Conservation (phyloP, 2,113 vertebrate species). For the Uria lomvia region DNA sequence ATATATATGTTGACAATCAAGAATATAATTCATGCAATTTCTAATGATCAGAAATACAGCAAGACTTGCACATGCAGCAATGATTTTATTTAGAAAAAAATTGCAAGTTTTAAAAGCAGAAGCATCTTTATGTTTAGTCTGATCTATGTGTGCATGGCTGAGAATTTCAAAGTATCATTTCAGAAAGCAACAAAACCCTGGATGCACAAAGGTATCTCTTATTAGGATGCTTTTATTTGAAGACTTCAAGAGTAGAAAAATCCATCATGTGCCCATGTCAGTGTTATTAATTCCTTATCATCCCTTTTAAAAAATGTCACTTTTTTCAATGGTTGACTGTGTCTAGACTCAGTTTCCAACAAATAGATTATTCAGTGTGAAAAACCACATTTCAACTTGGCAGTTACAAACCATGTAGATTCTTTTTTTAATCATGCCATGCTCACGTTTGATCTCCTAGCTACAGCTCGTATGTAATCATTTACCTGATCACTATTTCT, state of each 20-base stretch:
- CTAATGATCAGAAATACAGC: not conserved
- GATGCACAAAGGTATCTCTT: not conserved
- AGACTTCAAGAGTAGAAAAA: not conserved
- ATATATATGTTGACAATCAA: not conserved
- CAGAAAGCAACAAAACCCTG: not conserved
- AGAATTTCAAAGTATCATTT: not conserved
- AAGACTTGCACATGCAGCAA: not conserved
- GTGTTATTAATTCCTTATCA: not conserved
- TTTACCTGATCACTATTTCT: not conserved
- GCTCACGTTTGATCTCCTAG: not conserved
- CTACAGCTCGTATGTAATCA: not conserved
- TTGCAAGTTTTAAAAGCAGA: not conserved
- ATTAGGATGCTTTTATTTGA: not conserved
- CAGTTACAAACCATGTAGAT: not conserved
- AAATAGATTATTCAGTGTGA: not conserved
- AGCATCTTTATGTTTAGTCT: not conserved
- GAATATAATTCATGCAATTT: not conserved
- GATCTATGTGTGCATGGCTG: not conserved
- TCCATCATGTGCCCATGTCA: not conserved
- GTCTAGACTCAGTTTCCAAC: not conserved
- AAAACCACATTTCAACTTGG: not conserved
- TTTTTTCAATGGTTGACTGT: not conserved
- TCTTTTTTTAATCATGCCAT: not conserved
- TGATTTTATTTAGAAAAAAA: not conserved
- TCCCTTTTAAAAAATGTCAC: not conserved